Conservation (phyloP, 2,888 invertebrate genomes). For the Tanypteryx hageni region DNA sequence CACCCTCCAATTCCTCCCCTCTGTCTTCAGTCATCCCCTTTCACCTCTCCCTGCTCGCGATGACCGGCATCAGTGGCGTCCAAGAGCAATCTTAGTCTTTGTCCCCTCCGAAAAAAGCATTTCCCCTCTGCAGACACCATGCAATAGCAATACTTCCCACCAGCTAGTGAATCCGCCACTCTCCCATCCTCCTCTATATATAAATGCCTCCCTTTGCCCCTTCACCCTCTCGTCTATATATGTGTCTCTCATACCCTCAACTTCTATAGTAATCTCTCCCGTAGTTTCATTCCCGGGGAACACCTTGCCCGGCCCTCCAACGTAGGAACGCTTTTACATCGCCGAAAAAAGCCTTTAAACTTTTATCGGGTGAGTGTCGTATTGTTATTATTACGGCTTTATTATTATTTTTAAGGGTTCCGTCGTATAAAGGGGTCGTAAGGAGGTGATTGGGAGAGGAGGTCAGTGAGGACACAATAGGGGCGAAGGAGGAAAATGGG, state of each 20-base stretch:
- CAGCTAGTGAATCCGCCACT: neutral
- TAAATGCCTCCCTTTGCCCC: neutral
- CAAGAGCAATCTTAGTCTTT: constrained; percentile 16
- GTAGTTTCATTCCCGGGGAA: neutral
- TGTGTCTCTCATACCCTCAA: neutral
- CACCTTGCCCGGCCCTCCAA: constrained; percentile 26
- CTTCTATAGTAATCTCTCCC: neutral
- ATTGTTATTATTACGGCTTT: constrained; percentile 57
- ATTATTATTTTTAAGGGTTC: constrained; percentile 52
- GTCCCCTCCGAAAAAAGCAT: constrained; percentile 20
- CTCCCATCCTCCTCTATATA: neutral
- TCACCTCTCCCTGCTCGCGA: neutral
- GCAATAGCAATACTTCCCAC: neutral
- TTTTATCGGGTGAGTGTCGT: constrained; percentile 56
- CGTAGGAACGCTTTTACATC: constrained; percentile 21
- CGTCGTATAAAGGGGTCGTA: constrained; percentile 39
- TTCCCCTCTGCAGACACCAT: constrained; percentile 9
- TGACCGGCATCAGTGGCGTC: constrained; percentile 30
- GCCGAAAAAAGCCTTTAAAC: constrained; percentile 38
- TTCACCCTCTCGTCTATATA: neutral
- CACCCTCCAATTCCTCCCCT: neutral
- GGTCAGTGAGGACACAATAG: constrained; percentile 23
- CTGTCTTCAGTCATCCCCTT: neutral
- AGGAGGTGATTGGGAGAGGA: neutral
- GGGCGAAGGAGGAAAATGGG: neutral